A percentile compares a stretch with the other conserved stretches of the same genome.
Evolutionary conservation across 2,113 vertebrate species (phyloP).

Genomic region (Acanthochromis polyacanthus): DNA sequence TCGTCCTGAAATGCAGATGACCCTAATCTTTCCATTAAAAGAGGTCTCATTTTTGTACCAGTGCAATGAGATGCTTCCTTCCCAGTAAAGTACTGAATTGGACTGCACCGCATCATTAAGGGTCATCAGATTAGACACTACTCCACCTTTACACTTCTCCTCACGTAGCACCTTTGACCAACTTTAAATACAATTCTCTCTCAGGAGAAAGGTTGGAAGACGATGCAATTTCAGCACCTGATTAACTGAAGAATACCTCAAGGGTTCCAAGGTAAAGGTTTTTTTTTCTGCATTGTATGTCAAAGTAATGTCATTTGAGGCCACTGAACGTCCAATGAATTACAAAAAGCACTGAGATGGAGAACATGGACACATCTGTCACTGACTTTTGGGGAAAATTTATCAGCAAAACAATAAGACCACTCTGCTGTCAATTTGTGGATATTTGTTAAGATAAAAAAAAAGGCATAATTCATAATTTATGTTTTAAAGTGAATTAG

Average conservation of each 20-base stretch:
- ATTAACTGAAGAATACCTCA: neutral
- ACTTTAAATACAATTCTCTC: slow-evolving; percentile 4
- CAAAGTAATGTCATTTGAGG: too few species aligned
- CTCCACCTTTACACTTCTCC: slow-evolving; percentile 10
- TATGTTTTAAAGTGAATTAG: slow-evolving; percentile 23
- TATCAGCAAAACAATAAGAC: neutral
- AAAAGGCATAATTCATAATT: slow-evolving; percentile 8
- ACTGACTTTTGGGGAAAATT: neutral
- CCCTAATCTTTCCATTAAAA: neutral
- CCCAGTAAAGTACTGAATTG: neutral
- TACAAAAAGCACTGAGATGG: too few species aligned
- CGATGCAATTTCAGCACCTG: slow-evolving; percentile 19
- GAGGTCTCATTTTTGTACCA: too few species aligned
- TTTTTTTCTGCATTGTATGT: too few species aligned
- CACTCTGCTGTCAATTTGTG: neutral
- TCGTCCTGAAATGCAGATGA: neutral
- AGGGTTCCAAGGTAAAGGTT: neutral
- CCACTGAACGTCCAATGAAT: too few species aligned
- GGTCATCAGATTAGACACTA: slow-evolving; percentile 33
- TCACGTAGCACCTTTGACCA: neutral
- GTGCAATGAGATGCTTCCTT: neutral
- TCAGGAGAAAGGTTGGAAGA: neutral
- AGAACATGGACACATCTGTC: too few species aligned
- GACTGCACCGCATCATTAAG: slow-evolving; percentile 54
- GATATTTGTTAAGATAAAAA: neutral